Evolutionary conservation across 2,797 vertebrate species (phyloP).

Genomic region (Ctenopoma kingsleyae): DNA sequence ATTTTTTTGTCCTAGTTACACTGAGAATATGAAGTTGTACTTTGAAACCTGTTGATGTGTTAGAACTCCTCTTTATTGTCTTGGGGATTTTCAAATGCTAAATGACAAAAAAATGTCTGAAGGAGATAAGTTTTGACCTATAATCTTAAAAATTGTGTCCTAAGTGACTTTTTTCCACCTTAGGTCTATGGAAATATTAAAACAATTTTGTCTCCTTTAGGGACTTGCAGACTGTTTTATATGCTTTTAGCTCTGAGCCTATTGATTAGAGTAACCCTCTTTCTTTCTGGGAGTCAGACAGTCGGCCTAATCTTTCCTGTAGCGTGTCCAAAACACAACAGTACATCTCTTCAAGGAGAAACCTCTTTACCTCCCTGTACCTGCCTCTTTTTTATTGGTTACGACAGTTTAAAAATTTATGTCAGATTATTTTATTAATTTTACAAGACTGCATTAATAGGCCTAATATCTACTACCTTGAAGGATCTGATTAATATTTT

Average conservation of each 20-base stretch:
- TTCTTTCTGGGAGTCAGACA: slow-evolving; percentile 25
- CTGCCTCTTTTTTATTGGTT: not conserved
- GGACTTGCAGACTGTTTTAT: not conserved
- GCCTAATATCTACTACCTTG: not conserved
- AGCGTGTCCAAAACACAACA: slow-evolving; percentile 17
- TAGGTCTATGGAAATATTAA: not conserved
- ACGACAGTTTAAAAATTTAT: not conserved
- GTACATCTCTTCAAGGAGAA: not conserved
- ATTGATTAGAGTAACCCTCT: slow-evolving; percentile 24
- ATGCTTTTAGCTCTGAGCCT: slow-evolving; percentile 17
- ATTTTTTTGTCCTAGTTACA: not conserved
- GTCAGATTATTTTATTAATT: not conserved
- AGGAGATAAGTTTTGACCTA: not conserved
- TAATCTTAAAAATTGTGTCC: not conserved
- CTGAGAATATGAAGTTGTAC: not conserved
- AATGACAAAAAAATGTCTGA: not conserved
- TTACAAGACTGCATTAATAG: not conserved
- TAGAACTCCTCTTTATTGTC: not conserved
- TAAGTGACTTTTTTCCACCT: not conserved
- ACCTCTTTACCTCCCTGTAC: not conserved
- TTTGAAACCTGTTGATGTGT: slow-evolving; percentile 6
- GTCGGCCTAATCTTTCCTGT: slow-evolving; percentile 10
- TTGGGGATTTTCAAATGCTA: not conserved
- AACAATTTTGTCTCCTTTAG: not conserved
- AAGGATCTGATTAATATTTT: not conserved